Evolutionary conservation across 2,888 invertebrate species (phyloP), one percentile per base, ranked within the genome.

Genomic region (Maniola hyperantus): DNA sequence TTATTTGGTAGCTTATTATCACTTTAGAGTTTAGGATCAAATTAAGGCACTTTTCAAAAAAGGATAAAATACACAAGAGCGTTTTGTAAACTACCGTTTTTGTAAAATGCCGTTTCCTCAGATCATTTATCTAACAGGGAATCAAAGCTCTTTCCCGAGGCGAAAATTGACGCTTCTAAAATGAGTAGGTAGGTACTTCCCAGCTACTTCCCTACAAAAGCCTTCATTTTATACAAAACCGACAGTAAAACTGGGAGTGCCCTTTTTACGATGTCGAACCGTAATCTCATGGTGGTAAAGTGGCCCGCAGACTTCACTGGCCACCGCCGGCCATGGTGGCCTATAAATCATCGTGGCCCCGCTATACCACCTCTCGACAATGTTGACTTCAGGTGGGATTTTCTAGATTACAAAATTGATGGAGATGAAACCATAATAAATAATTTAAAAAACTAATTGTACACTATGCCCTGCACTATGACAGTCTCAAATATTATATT

Each of bases 271-370:
- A n/a, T 13, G 26, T 53, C 6, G 51, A n/a, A 53, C 10, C 26
- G 51, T 26, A 53, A 53, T 53, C 51, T 6, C 51, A 33, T 33
- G 51, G 51, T 33, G 51, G 51, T 33, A 33, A 53, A 53, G 26
- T 53, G 51, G 6, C 26, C 33, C 33, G 15, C 48, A 8, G 7
- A 2, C 51, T 6, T 1, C 51, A n/a, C 26, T 7, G 13, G 7
- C 6, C 13, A 53, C 51, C 51, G 51, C 51, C 33, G n/a, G 51
- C 51, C 6, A 53, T 53, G 51, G 51, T 53, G 26, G 26, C 51
- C 13, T 15, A 53, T 53, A 53, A 53, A 53, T 33, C 51, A 53
- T 33, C 8, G 46, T 7, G 46, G 46, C n/a, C n/a, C n/a, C n/a
- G n/a, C 8, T 15, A 1, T 10, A 26, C 26, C 26, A 26, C 26